These are phyloP conservation scores for Drosophila dives DNA, from an alignment of 2,888 invertebrate species.

Conservation along the genomic window DNA sequence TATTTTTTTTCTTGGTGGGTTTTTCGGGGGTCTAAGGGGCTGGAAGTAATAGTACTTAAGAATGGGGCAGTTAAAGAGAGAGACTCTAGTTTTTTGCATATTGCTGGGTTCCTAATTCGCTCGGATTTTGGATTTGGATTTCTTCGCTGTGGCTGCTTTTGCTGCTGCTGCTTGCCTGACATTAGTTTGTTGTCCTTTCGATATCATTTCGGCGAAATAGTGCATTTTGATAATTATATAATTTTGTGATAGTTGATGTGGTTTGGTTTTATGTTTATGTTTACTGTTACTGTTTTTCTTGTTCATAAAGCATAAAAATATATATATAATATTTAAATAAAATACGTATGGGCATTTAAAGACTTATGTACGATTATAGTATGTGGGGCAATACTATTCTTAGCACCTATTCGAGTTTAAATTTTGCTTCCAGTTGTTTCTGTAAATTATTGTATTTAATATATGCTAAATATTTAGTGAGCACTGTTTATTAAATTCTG, in stretches of 20 bases:
- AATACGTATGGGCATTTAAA: constrained; percentile 55
- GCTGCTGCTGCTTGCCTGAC: constrained; percentile 62
- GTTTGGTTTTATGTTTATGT: constrained; percentile 9
- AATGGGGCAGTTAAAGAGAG: constrained; percentile 13
- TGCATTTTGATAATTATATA: constrained; percentile 40
- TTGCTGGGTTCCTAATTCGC: constrained; percentile 38
- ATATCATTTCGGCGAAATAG: constrained; percentile 35
- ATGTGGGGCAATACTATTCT: constrained; percentile 7
- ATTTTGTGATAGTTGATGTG: constrained; percentile 21
- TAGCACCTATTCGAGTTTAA: constrained; percentile 13
- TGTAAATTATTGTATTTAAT: neutral
- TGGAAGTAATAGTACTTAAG: constrained; percentile 12
- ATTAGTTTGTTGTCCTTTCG: constrained; percentile 80
- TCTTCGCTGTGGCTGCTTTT: constrained; percentile 21
- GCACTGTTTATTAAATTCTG: neutral
- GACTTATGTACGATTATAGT: constrained; percentile 25
- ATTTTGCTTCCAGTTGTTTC: neutral
- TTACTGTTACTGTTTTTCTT: constrained; percentile 5
- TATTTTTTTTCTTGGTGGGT: neutral
- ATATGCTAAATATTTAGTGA: neutral
- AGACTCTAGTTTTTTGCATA: constrained; percentile 7
- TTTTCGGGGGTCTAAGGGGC: neutral
- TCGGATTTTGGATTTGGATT: constrained; percentile 17
- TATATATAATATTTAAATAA: constrained; percentile 39
- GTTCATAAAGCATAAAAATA: constrained; percentile 29